Evolutionary conservation across 1,140 invertebrate genomes (phyloP).

Genomic region (Mamestra configurata): DNA sequence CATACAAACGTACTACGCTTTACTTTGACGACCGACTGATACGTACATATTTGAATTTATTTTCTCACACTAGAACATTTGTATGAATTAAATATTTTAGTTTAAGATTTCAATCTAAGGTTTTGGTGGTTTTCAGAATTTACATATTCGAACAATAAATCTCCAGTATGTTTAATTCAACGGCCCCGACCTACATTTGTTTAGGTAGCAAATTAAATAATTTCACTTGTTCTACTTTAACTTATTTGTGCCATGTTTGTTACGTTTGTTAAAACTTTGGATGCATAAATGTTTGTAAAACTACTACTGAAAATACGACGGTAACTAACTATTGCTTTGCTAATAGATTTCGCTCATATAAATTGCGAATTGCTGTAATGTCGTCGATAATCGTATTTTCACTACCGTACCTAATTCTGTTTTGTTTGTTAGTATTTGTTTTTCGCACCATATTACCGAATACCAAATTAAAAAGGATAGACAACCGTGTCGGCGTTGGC

Average conservation of each 20-base stretch:
- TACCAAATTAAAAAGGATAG: too few species aligned
- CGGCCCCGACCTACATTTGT: slow-evolving; percentile 21
- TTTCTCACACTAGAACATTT: not conserved
- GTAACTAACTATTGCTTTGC: not conserved
- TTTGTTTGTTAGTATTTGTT: slow-evolving; percentile 28
- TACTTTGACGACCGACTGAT: not conserved
- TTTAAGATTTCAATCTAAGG: not conserved
- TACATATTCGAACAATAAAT: slow-evolving; percentile 30
- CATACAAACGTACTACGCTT: slow-evolving; percentile 16
- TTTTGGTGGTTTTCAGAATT: slow-evolving; percentile 22
- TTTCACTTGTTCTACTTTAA: slow-evolving; percentile 4
- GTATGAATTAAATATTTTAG: not conserved
- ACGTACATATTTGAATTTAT: not conserved
- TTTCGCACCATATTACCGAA: slow-evolving; percentile 33
- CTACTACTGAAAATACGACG: not conserved
- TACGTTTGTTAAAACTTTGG: slow-evolving; percentile 17
- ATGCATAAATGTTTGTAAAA: not conserved
- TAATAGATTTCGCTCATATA: not conserved
- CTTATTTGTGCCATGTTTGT: not conserved
- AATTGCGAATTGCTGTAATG: slow-evolving; percentile 6
- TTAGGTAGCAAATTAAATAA: slow-evolving; percentile 29
- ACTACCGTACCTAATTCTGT: slow-evolving; percentile 19
- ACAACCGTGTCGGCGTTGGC: slow-evolving; percentile 23
- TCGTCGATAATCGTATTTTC: slow-evolving; percentile 21
- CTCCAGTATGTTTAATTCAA: slow-evolving; percentile 41